Evolutionary conservation across 2,888 invertebrate species (phyloP).

Genomic region (Parochlus steinenii): DNA sequence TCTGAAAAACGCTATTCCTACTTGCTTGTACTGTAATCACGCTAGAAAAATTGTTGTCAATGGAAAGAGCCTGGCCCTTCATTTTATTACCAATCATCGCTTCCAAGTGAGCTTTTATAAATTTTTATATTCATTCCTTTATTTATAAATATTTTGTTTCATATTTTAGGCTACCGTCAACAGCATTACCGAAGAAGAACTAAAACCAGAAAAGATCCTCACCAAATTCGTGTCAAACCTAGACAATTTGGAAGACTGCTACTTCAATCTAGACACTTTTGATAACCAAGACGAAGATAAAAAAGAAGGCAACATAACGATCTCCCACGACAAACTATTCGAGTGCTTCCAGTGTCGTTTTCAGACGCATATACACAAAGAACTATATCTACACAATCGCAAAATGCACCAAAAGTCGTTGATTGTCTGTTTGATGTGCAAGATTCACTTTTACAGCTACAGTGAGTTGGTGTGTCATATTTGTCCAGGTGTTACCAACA

Average conservation of each 20-base stretch:
- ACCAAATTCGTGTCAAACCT: conserved; percentile 44
- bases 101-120: too few species aligned
- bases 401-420: conserved; percentile 75
- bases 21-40: conserved; percentile 74
- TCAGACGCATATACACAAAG: conserved; percentile 61
- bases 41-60: conserved; percentile 72
- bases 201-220: conserved; percentile 53
- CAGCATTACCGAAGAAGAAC: conserved; percentile 58
- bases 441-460: conserved; percentile 71
- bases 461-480: conserved; percentile 76
- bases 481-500: conserved; percentile 54
- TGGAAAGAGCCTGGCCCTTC: conserved; percentile 61
- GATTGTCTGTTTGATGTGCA: conserved; percentile 72
- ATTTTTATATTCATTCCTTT: too few species aligned
- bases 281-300: conserved; percentile 42
- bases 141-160: too few species aligned
- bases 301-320: conserved; percentile 35
- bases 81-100: conserved; percentile 62
- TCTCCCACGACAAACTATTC: conserved; percentile 51
- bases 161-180: conserved; percentile 62
- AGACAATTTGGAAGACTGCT: conserved; percentile 41
- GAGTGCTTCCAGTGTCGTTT: conserved; percentile 79
- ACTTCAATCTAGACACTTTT: conserved; percentile 55
- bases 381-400: conserved; percentile 70
- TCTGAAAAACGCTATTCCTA: conserved; percentile 46